Conservation (phyloP, 2,888 invertebrate species). For the Hirtodrosophila alboralis region DNA sequence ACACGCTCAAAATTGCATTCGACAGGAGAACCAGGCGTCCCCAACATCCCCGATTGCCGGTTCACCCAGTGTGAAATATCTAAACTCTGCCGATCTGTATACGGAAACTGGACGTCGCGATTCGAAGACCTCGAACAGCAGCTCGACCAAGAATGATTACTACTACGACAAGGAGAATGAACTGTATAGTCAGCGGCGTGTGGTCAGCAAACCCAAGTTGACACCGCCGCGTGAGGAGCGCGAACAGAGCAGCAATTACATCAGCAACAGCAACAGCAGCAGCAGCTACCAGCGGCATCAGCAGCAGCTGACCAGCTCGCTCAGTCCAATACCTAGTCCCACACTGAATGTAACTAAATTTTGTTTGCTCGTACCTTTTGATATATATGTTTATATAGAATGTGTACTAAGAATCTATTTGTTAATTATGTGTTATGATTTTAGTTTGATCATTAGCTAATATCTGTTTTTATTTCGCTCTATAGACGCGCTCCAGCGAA, state of each 20-base stretch:
- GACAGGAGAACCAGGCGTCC: constrained; percentile 78
- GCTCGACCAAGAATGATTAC: constrained; percentile 81
- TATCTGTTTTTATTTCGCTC: not conserved
- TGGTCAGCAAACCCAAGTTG: constrained; percentile 78
- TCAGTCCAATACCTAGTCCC: constrained; percentile 83
- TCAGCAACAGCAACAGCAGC: constrained; percentile 49
- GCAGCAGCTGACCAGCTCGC: constrained; percentile 68
- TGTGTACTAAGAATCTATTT: constrained; percentile 10
- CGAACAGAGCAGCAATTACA: constrained; percentile 58
- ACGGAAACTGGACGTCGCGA: constrained; percentile 80
- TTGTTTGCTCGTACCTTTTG: constrained; percentile 28
- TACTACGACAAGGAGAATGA: constrained; percentile 84
- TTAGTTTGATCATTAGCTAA: constrained; percentile 1
- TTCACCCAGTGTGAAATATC: constrained; percentile 80
- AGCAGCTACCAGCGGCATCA: constrained; percentile 52
- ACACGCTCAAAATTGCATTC: constrained; percentile 64
- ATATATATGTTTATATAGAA: not conserved
- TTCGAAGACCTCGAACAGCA: constrained; percentile 73
- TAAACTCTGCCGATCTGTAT: constrained; percentile 81
- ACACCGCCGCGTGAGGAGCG: constrained; percentile 82
- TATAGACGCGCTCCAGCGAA: constrained; percentile 83
- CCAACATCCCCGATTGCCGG: constrained; percentile 67
- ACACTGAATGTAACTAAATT: constrained; percentile 84
- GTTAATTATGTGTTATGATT: constrained; percentile 10
- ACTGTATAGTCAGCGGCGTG: constrained; percentile 77